A percentile compares a stretch with the other conserved stretches of the same genome.
Evolutionary conservation across 2,888 invertebrate genomes (phyloP).

Genomic region (Ashinkailepas kermadecensis): DNA sequence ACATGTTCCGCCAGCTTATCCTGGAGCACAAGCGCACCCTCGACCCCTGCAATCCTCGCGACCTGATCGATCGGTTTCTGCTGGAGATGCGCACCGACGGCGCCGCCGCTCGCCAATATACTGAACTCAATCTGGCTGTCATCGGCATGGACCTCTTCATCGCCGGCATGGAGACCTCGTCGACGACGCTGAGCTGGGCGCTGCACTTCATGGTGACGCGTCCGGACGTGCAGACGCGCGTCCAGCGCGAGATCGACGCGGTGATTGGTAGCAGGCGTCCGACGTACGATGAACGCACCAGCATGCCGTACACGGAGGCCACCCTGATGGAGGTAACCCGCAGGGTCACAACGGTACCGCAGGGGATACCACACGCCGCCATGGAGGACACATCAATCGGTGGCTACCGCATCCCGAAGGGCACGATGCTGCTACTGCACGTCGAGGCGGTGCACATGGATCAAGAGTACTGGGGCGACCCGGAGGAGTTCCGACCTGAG

Average conservation of each 20-base stretch:
- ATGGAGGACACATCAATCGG: not conserved
- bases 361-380: conserved; percentile 2
- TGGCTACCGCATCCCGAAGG: not conserved
- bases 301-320: conserved; percentile 24
- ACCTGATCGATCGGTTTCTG: not conserved
- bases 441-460: conserved; percentile 10
- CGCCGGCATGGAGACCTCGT: conserved; percentile 23
- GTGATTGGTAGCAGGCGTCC: not conserved
- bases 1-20: not conserved
- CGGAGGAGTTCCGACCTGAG: conserved; percentile 22
- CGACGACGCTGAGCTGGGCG: conserved; percentile 20
- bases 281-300: not conserved
- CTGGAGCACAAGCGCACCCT: not conserved
- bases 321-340: conserved; percentile 21
- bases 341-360: not conserved
- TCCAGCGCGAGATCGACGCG: conserved; percentile 35
- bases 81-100: not conserved
- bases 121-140: not conserved
- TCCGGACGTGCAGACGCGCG: conserved; percentile 28
- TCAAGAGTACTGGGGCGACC: conserved; percentile 7
- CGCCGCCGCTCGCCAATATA: not conserved
- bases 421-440: not conserved
- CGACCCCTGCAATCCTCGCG: not conserved
- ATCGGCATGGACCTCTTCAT: conserved; percentile 19
- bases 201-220: conserved; percentile 26